Percentiles rank a stretch among this genome's conserved stretches.
Evolutionary conservation across 2,888 invertebrate genomes (phyloP).

Genomic region (Epistrophe grossulariae): DNA sequence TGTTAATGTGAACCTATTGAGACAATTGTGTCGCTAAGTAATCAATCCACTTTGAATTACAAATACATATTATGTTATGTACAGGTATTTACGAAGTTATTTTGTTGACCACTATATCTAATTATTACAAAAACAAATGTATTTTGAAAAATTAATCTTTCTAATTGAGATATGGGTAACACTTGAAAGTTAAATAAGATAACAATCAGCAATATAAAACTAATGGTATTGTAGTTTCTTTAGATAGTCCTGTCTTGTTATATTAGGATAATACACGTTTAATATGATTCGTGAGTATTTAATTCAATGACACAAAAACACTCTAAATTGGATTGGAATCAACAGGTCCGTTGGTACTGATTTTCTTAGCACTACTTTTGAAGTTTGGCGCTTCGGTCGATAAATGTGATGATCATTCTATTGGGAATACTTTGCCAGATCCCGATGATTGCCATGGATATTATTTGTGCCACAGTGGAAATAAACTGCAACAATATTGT

Average conservation of each 20-base stretch:
- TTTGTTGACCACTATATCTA: background rate
- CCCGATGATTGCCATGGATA: slow-evolving; percentile 74
- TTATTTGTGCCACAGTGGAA: slow-evolving; percentile 52
- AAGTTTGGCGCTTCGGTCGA: slow-evolving; percentile 1
- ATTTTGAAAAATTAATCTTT: background rate
- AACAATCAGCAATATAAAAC: slow-evolving; percentile 41
- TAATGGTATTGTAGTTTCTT: background rate
- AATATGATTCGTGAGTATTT: slow-evolving; percentile 38
- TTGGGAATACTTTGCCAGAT: slow-evolving; percentile 61
- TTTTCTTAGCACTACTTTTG: background rate
- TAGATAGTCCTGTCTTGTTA: slow-evolving; percentile 3
- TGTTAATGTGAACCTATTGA: background rate
- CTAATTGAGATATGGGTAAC: background rate
- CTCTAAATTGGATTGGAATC: background rate
- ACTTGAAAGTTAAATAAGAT: slow-evolving; percentile 32
- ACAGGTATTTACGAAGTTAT: background rate
- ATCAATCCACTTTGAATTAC: background rate
- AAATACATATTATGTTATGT: background rate
- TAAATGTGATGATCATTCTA: slow-evolving; percentile 30
- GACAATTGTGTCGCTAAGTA: background rate
- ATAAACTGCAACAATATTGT: slow-evolving; percentile 71
- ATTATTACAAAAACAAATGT: background rate
- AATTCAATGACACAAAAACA: background rate
- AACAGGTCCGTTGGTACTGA: background rate
- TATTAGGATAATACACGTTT: background rate